Conservation (phyloP, 2,888 invertebrate species). For the Fragum sueziense region DNA sequence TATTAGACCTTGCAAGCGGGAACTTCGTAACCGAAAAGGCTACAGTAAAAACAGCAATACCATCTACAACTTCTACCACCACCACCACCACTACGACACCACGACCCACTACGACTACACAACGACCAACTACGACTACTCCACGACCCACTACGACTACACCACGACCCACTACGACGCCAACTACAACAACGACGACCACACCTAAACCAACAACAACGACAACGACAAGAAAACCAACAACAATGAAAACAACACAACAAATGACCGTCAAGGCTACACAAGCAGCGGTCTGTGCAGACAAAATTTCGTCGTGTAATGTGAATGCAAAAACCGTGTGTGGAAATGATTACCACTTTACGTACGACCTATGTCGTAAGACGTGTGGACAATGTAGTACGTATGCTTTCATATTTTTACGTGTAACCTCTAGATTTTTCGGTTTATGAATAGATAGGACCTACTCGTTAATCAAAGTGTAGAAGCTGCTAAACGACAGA, state of each 20-base stretch:
- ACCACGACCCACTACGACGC: not conserved
- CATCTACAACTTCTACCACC: not conserved
- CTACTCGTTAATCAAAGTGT: too few relatives aligned
- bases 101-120: not conserved
- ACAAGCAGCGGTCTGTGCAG: not conserved
- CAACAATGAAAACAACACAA: not conserved
- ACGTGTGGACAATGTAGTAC: conserved; percentile 10
- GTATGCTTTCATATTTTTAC: too few relatives aligned
- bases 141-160: not conserved
- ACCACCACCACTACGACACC: not conserved
- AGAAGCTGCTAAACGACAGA: too few relatives aligned
- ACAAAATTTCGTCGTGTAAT: not conserved
- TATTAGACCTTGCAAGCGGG: not conserved
- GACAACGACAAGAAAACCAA: not conserved
- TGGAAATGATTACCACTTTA: conserved; percentile 13
- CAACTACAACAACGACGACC: not conserved
- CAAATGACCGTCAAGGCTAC: not conserved
- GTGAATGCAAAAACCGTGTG: not conserved
- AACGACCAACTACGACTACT: not conserved
- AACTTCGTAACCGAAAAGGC: not conserved
- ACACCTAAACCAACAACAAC: not conserved
- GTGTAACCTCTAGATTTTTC: too few relatives aligned
- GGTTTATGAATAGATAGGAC: too few relatives aligned
- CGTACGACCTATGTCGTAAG: conserved; percentile 10
- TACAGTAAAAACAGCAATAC: not conserved